Evolutionary conservation across 2,113 vertebrate genomes (phyloP), one percentile per base, ranked within the genome.

Genomic region (Misgurnus anguillicaudatus): DNA sequence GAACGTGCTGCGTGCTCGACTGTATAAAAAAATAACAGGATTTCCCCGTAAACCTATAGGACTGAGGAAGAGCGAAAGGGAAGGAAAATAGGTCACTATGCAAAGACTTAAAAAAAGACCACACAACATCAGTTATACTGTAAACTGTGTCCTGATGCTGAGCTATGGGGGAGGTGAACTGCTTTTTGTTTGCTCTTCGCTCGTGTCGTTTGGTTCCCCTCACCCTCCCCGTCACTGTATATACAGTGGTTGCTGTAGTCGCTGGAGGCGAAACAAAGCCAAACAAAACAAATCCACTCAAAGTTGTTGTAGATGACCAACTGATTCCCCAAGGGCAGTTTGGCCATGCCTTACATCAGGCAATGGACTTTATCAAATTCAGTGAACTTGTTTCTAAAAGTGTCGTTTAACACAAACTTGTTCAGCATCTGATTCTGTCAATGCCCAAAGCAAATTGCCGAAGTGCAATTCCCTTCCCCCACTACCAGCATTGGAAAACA

Each of bases 61-160:
- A 41, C 11, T 16, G 68, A 36, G 19, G 2, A 65, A 57, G 19
- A 36, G 41, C 19, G 42, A 19, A 69, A 55, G 38, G 55, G 38
- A 31, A 31, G 41, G 19, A 60, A 72, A 79, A 47, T 47, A 60
- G 64, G 48, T 69, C 82, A 78, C 57, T 64, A 19, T 78, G 51
- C 38, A 77, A 41, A 68, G 74, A 57, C 9, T 11, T n/a, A 41
- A 39, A 31, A 31, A 31, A 62, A 57, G 67, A 48, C 6, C 6
- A 60, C 47, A 78, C 47, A 65, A 47, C 36, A 31, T 21, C 47
- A 57, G n/a, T 13, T 48, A 19, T 48, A 5, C 17, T 58, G 21
- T 21, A 14, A 16, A 17, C 42, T 51, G 31, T 19, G 4, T n/a
- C 55, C 60, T 65, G 58, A 51, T 39, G 36, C 17, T 64, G 9